Evolutionary conservation across 2,888 invertebrate species (phyloP).

Genomic region (Euplagia quadripunctaria): DNA sequence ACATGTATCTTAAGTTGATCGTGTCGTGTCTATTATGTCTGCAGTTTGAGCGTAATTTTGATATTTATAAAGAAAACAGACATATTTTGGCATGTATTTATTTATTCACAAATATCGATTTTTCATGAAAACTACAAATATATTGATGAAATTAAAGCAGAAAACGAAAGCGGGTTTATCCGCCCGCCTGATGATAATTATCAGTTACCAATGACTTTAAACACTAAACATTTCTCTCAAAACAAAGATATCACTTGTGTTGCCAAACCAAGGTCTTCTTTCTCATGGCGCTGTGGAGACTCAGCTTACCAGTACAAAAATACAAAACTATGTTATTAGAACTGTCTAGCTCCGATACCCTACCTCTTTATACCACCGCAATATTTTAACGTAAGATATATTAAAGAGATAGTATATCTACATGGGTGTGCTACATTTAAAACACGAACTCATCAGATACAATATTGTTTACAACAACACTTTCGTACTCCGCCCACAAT

Average conservation of each 20-base stretch:
- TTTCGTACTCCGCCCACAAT: constrained; percentile 19
- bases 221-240: too few relatives aligned
- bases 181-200: too few relatives aligned
- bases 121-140: neutral
- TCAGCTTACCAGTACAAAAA: too few relatives aligned
- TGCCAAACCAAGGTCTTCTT: neutral
- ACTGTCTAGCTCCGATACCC: too few relatives aligned
- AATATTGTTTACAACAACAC: neutral
- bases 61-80: too few relatives aligned
- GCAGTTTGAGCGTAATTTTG: too few relatives aligned
- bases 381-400: neutral
- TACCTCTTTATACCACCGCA: neutral
- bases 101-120: neutral
- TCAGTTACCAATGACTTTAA: too few relatives aligned
- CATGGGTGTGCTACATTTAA: constrained; percentile 8
- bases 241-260: neutral
- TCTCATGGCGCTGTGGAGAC: too few relatives aligned
- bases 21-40: too few relatives aligned
- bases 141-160: neutral
- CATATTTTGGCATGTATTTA: too few relatives aligned
- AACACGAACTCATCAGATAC: constrained; percentile 19
- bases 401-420: constrained; percentile 4
- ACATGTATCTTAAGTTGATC: too few relatives aligned
- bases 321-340: too few relatives aligned
- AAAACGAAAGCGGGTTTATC: neutral